Conservation (phyloP, 2,888 invertebrate species). For the Drosophila hamatofila region DNA sequence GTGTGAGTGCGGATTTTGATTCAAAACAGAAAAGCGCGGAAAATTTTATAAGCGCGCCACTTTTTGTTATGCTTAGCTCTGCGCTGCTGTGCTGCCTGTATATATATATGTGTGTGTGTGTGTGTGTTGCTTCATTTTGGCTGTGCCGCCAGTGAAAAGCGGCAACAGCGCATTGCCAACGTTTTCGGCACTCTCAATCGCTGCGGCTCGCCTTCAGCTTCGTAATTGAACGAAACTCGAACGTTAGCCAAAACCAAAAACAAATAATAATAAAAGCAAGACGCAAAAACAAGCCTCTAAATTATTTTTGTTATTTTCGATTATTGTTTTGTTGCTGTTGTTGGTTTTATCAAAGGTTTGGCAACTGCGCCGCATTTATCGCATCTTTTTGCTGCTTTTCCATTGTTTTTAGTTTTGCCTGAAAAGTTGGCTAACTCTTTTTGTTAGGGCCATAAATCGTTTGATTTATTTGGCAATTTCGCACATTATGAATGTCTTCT, state of each 20-base stretch:
- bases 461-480: constrained; percentile 45
- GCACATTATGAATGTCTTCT: constrained; percentile 5
- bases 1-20: constrained; percentile 55
- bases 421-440: constrained; percentile 56
- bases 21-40: constrained; percentile 74
- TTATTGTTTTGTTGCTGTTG: constrained; percentile 26
- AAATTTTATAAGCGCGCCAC: constrained; percentile 70
- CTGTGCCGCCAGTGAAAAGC: constrained; percentile 51
- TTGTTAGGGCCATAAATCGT: constrained; percentile 43
- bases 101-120: neutral
- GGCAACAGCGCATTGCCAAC: constrained; percentile 59
- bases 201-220: constrained; percentile 38
- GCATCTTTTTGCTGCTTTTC: constrained; percentile 46
- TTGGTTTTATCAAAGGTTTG: neutral
- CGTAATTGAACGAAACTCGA: constrained; percentile 39
- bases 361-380: constrained; percentile 44
- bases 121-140: constrained; percentile 56
- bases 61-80: constrained; percentile 36
- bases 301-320: constrained; percentile 37
- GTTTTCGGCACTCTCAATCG: constrained; percentile 38
- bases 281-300: constrained; percentile 56
- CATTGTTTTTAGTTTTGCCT: constrained; percentile 64
- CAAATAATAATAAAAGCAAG: constrained; percentile 17
- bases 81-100: neutral
- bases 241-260: constrained; percentile 29